A percentile compares a stretch with the other conserved stretches of the same genome.
These are phyloP conservation scores for Cariama cristata DNA, from an alignment of 2,113 vertebrate genomes.

Conservation along the genomic window DNA sequence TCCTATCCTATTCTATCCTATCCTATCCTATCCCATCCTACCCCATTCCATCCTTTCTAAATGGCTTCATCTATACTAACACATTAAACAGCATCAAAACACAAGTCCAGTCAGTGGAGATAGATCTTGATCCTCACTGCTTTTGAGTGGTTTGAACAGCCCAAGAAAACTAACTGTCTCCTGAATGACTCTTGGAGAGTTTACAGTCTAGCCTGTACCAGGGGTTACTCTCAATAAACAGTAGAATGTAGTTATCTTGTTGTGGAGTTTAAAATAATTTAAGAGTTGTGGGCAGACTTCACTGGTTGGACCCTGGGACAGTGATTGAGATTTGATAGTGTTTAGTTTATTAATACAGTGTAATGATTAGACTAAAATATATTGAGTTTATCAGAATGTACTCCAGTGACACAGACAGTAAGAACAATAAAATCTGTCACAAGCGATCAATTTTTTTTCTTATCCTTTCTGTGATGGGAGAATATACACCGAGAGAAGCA, in stretches of 20 bases:
- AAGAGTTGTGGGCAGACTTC: not conserved
- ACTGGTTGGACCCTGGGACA: not conserved
- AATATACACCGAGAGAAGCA: not conserved
- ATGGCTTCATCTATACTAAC: not conserved
- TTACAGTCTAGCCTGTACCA: not conserved
- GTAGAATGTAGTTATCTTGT: not conserved
- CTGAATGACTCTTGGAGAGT: not conserved
- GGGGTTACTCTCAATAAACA: not conserved
- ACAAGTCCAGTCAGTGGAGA: not conserved
- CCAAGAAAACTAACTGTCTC: not conserved
- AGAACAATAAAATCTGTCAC: not conserved
- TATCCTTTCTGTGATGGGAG: not conserved
- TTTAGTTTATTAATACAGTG: not conserved
- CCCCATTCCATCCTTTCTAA: not conserved
- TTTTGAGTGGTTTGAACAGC: not conserved
- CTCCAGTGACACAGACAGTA: not conserved
- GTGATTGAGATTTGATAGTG: not conserved
- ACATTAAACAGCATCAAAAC: not conserved
- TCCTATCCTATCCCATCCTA: rapidly evolving
- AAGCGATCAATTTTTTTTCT: not conserved
- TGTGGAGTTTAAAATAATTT: not conserved
- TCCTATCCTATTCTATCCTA: not conserved
- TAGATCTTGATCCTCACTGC: not conserved
- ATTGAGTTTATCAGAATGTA: not conserved
- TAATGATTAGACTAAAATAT: not conserved